phyloP scores from a whole-genome alignment of 2,888 invertebrate species.

The Stramonita haemastoma region DNA sequence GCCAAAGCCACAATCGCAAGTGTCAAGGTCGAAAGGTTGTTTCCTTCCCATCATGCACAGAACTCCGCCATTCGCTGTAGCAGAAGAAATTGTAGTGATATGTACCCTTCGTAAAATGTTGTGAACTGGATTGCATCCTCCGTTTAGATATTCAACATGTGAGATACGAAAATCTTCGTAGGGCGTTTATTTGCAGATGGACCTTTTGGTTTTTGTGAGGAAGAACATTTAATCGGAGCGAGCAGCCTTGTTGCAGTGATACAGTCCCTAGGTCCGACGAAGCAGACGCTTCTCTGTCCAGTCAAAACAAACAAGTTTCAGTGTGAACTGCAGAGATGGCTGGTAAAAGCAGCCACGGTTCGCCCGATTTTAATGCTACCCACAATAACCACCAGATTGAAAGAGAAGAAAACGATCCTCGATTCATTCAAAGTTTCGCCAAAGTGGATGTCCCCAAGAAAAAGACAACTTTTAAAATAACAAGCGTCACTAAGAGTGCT shows the following conservation, averaged over 20 bases:
- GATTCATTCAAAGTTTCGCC: conserved; percentile 43
- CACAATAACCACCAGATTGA: background rate
- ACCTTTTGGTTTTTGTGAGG: background rate
- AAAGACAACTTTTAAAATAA: conserved; percentile 95
- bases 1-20: background rate
- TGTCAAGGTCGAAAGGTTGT: conserved; percentile 4
- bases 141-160: background rate
- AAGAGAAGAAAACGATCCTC: conserved; percentile 39
- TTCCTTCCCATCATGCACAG: conserved; percentile 13
- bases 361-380: background rate
- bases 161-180: background rate
- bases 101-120: background rate
- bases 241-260: background rate
- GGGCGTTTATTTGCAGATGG: background rate
- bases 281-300: background rate
- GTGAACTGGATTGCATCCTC: background rate
- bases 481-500: conserved; percentile 83
- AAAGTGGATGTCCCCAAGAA: conserved; percentile 80
- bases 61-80: conserved; percentile 16
- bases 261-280: background rate
- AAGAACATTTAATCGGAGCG: background rate
- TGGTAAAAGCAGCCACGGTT: background rate
- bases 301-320: background rate
- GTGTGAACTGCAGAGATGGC: background rate
- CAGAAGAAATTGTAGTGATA: background rate